phyloP scores from a whole-genome alignment of 2,888 invertebrate genomes.

The Plagiodera versicolora region DNA sequence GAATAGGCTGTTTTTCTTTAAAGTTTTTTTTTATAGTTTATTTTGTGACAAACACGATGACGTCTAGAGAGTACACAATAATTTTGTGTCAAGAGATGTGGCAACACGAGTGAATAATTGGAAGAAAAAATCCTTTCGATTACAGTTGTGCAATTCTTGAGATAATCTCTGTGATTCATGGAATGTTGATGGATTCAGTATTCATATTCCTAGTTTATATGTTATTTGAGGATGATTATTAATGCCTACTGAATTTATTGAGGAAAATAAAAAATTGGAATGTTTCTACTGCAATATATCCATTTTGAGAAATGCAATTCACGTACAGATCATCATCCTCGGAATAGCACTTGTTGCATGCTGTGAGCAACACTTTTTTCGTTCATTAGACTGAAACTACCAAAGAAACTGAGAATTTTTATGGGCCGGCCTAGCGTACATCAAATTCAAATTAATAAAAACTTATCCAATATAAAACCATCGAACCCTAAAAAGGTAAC shows the following conservation, averaged over 20 bases:
- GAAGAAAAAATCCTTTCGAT: too few species aligned
- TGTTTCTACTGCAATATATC: background rate
- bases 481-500: constrained; percentile 27
- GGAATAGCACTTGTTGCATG: background rate
- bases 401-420: constrained; percentile 13
- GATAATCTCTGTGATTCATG: too few species aligned
- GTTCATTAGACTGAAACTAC: constrained; percentile 1
- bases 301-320: background rate
- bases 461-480: constrained; percentile 28
- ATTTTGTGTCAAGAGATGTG: background rate
- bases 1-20: background rate
- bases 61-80: background rate
- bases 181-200: too few species aligned
- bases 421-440: constrained; percentile 8
- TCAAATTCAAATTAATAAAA: constrained; percentile 31
- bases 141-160: too few species aligned
- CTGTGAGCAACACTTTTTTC: background rate
- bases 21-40: background rate
- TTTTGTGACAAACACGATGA: background rate
- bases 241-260: too few species aligned
- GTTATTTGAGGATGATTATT: too few species aligned
- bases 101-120: background rate
- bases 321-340: background rate
- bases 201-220: too few species aligned
- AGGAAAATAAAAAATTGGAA: too few species aligned